Base-by-base conservation (phyloP, 2,113 vertebrate species). In the Tauraco erythrolophus region DNA sequence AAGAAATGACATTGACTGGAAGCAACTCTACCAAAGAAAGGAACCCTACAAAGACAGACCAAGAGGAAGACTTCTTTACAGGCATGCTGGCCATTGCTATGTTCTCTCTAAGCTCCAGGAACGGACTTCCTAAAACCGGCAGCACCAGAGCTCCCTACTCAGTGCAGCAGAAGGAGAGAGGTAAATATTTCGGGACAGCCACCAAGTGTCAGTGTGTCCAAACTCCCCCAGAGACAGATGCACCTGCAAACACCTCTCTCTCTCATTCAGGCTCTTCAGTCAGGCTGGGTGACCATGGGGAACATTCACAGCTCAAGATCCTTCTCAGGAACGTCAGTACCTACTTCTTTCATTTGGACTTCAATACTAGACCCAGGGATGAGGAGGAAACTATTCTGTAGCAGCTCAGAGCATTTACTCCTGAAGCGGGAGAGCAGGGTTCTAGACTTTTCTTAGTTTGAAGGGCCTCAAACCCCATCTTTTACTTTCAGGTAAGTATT, bases 171-270 rank as follows among this genome's bases (percentile, higher is more conserved):
- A 39, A 75, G 31, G 23, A 64, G 25, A 37, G 25, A 18, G 14
- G 5, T 19, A 14, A 53, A 17, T 14, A 39, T 1, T 2, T 0
- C 0, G 27, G 39, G 22, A 45, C 16, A 51, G 19, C 18, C 33
- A 46, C 27, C 0, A 1, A 43, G 9, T 6, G 18, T 24, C 65
- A 51, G 18, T 1, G 28, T 24, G 7, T 35, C 31, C 50, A 60
- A 23, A 19, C 11, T 10, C 15, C 14, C n/a, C 3, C 51, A 1
- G 15, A 37, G 41, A 39, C 19, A 27, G 41, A 30, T 5, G 28
- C 24, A 39, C 45, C 30, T 54, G 24, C 51, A 43, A 43, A 45
- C 1, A 2, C 7, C 6, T 6, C 23, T 35, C 28, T 27, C 17
- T 10, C 6, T 6, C 4, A 0, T 24, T 68, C 31, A 53, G 45